Percentiles rank a stretch among this genome's conserved stretches.
Evolutionary conservation across 2,113 vertebrate species (phyloP).

Genomic region (Alligator sinensis): DNA sequence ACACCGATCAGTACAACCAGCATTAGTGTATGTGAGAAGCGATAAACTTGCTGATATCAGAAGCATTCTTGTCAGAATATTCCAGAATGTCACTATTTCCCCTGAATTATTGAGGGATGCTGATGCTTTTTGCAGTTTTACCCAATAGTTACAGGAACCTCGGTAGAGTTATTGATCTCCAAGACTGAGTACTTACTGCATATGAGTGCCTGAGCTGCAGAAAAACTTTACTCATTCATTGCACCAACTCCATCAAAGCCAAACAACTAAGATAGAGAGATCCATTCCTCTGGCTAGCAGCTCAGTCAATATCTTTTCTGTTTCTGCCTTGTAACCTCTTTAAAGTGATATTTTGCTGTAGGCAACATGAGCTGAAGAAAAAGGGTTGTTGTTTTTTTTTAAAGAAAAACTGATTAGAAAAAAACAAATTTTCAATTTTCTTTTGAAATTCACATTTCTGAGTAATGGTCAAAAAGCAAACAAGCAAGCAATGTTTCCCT

Average conservation of each 20-base stretch:
- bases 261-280: not conserved
- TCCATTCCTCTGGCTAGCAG: not conserved
- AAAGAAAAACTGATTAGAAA: not conserved
- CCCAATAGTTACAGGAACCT: not conserved
- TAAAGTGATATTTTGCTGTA: not conserved
- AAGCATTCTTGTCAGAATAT: fast-evolving
- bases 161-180: not conserved
- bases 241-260: not conserved
- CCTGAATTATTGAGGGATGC: not conserved
- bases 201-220: not conserved
- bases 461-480: not conserved
- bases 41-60: not conserved
- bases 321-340: not conserved
- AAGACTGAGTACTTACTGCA: not conserved
- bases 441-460: not conserved
- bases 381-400: not conserved
- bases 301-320: not conserved
- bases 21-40: not conserved
- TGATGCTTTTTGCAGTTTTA: not conserved
- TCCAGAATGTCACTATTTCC: not conserved
- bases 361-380: not conserved
- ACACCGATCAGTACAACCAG: not conserved
- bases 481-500: fast-evolving
- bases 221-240: not conserved
- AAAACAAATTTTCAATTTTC: not conserved